Base-by-base conservation (phyloP, 1,140 invertebrate genomes). In the Heliconius melpomene region DNA sequence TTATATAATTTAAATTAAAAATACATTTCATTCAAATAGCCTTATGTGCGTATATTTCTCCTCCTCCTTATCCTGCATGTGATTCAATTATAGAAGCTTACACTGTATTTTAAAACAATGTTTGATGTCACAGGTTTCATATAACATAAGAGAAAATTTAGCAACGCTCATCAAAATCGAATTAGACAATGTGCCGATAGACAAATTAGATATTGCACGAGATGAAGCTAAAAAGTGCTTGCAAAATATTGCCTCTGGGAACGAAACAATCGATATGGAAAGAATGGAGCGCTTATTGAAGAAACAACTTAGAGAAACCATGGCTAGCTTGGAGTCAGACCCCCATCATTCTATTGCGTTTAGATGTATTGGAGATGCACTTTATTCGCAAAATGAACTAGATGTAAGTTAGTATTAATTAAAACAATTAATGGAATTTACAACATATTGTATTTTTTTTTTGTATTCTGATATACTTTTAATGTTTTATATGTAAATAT, bases 351-450 rank as follows among this genome's bases (percentile, higher is more conserved):
- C 96, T 9, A 92, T 98, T 50, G 96, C 97, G 3, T 97, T 96
- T 87, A 96, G 96, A 83, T 95, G 97, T 46, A 97, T 98, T 87
- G 97, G 96, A 0, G 97, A 98, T 90, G 96, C 97, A 83, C 93
- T 99, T 26, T 98, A 98, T 93, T 97, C 98, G 13, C 95, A 96
- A 71, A 96, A 94, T 26, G 95, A 97, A 80, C 92, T 96, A 83
- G 97, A 98, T 93, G 97, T 98, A 93, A 96, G 96, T 95, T 84
- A 83, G 3, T 40, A 40, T 18, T 50, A 18, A 18, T 5, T 16
- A 50, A 46, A 50, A 50, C 13, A 50, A 50, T 18, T 50, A 50
- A 6, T 40, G 9, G 9, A 11, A 40, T 40, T 40, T 11, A 40
- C 38, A 1, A 40, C 2, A 13, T 40, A 40, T 11, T 40, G 11